Base-by-base conservation (phyloP, 2,888 invertebrate species). In the Melipona beecheii region DNA sequence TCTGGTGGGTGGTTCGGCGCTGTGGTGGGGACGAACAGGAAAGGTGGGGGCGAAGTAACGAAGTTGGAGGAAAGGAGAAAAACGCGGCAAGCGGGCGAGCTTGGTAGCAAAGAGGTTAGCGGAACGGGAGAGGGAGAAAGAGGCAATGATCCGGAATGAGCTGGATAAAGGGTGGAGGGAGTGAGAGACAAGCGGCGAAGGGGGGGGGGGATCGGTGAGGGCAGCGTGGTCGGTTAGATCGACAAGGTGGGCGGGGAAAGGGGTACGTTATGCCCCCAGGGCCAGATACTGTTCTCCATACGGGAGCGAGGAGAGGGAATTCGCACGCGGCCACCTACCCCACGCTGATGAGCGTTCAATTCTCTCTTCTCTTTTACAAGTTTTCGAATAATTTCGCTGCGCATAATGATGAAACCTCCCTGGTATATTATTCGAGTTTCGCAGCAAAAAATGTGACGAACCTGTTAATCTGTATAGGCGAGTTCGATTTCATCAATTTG, bases 1-100 rank as follows among this genome's bases (percentile, higher is more conserved):
- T 76, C 83, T 77, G 84, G 89, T 89, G 89, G 89, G 89, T 89
- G 89, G 83, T 84, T 89, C 87, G 83, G 31, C 54, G 64, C 5
- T 65, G 36, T 52, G 70, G 86, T 65, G 72, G 78, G 82, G 79
- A 79, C 3, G 43, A 75, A 73, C 4, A 62, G 65, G 43, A 27
- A 27, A n/a, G 73, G 81, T 76, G 83, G 83, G 87, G 84, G 71
- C 19, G 58, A 71, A 65, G 24, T 5, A 24, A 49, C 52, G 27
- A 17, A 52, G 74, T 72, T 56, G 77, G 86, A 68, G 72, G n/a
- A 54, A 75, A 43, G 52, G 58, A 73, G 88, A 88, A 68, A 58
- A 36, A 62, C 49, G 43, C 0, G 50, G 21, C 24, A 68, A 69
- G 54, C 17, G 78, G 64, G 83, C 36, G 70, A 64, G 72, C 78